phyloP scores from a whole-genome alignment of 1,140 invertebrate genomes.

The Leucophenga varia region DNA sequence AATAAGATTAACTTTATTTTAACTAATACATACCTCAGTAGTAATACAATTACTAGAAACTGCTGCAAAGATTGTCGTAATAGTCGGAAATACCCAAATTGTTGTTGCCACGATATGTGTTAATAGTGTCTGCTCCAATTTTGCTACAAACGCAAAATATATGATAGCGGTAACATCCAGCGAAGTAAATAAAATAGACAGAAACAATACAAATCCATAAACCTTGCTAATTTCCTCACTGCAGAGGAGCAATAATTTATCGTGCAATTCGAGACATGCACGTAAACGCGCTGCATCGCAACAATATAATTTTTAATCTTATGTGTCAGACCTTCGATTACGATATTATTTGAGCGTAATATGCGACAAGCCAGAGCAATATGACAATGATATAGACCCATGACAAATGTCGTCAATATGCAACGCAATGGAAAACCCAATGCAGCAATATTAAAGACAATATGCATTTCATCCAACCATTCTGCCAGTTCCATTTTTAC shows the following conservation, averaged over 20 bases:
- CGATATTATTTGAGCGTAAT: conserved; percentile 22
- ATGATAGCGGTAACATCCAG: conserved; percentile 33
- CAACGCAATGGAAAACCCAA: conserved; percentile 34
- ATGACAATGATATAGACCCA: conserved; percentile 35
- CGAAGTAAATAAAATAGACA: conserved; percentile 29
- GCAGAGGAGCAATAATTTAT: conserved; percentile 34
- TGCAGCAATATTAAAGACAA: conserved; percentile 23
- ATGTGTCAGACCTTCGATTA: no score
- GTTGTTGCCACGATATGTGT: conserved; percentile 6
- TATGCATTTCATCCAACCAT: conserved; percentile 18
- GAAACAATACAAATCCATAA: conserved; percentile 33
- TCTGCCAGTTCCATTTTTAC: conserved; percentile 10
- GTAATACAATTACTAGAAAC: conserved; percentile 28
- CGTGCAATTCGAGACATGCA: conserved; percentile 29
- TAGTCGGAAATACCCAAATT: conserved; percentile 34
- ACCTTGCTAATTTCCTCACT: conserved; percentile 34
- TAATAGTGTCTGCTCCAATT: neutral
- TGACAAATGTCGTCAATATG: conserved; percentile 31
- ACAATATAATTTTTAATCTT: no score
- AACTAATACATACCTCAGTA: conserved; percentile 39
- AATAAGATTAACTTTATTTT: no score
- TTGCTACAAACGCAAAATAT: conserved; percentile 24
- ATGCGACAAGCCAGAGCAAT: conserved; percentile 26
- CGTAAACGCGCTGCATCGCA: conserved; percentile 17
- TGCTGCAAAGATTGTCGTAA: conserved; percentile 24